Conservation (phyloP, 2,797 vertebrate species). For the Podarcis lilfordi region DNA sequence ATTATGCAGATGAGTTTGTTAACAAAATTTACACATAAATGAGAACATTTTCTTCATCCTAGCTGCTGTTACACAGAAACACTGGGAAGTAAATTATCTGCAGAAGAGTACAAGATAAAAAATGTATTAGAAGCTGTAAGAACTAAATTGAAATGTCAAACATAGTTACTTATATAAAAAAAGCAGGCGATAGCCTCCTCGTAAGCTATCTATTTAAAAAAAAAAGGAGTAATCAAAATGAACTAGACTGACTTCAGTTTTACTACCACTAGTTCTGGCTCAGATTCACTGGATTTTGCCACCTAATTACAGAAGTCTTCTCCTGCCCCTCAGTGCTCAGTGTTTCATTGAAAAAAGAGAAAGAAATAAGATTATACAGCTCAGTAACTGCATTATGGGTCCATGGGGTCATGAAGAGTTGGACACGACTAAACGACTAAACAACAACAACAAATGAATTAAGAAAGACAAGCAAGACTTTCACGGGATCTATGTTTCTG, state of each 20-base stretch:
- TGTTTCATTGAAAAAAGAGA: background rate
- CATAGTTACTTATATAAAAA: constrained; percentile 74
- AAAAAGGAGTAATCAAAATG: constrained; percentile 79
- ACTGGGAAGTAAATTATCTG: constrained; percentile 79
- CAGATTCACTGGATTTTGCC: constrained; percentile 30
- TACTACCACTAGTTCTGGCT: constrained; percentile 33
- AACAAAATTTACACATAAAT: constrained; percentile 83
- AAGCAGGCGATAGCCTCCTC: constrained; percentile 64
- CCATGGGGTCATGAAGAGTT: no score
- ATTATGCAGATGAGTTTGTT: constrained; percentile 80
- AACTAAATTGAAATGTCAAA: constrained; percentile 83
- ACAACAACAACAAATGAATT: no score
- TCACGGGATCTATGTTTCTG: background rate
- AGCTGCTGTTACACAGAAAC: constrained; percentile 79
- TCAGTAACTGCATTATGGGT: no score
- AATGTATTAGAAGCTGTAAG: constrained; percentile 80
- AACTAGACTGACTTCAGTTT: constrained; percentile 77
- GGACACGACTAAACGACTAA: no score
- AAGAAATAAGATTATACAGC: background rate
- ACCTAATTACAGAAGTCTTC: constrained; percentile 7
- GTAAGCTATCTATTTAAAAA: constrained; percentile 47
- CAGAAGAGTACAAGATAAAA: constrained; percentile 78
- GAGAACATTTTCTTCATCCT: constrained; percentile 74
- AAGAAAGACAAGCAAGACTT: background rate
- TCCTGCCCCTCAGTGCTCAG: background rate